Percentiles rank a stretch among this genome's conserved stretches.
phyloP scores from a whole-genome alignment of 2,888 invertebrate genomes.

The Argyresthia albistria region DNA sequence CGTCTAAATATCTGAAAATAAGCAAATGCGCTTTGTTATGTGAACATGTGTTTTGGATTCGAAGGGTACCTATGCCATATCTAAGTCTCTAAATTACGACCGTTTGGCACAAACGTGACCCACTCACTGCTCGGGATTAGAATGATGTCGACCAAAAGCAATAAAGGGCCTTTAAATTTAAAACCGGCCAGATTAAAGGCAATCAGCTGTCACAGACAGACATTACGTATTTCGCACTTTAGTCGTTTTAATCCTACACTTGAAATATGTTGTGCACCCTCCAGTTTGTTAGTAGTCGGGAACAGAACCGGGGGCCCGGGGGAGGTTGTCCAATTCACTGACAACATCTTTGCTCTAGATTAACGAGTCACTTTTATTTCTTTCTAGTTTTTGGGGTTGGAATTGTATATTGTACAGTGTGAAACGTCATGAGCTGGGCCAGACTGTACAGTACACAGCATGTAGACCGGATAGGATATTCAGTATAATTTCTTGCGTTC shows the following conservation, averaged over 20 bases:
- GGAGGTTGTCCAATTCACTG: constrained; percentile 43
- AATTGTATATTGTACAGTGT: no score
- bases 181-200: constrained; percentile 46
- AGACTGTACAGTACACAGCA: no score
- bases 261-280: constrained; percentile 49
- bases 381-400: constrained; percentile 12
- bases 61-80: no score
- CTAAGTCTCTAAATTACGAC: no score
- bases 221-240: constrained; percentile 58
- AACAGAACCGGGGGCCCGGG: constrained; percentile 24
- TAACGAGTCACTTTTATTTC: constrained; percentile 24
- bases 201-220: constrained; percentile 58
- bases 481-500: no score
- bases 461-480: no score
- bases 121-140: constrained; percentile 32
- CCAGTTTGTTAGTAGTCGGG: constrained; percentile 19
- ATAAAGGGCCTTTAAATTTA: constrained; percentile 48
- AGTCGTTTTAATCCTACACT: constrained; percentile 63
- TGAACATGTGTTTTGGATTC: no score
- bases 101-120: no score
- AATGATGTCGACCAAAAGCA: constrained; percentile 31
- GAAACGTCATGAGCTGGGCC: no score
- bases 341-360: constrained; percentile 38
- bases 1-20: no score
- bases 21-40: no score